These are phyloP conservation scores for Peromyscus nudipes DNA, from an alignment of 2,797 vertebrate genomes.

Conservation along the genomic window DNA sequence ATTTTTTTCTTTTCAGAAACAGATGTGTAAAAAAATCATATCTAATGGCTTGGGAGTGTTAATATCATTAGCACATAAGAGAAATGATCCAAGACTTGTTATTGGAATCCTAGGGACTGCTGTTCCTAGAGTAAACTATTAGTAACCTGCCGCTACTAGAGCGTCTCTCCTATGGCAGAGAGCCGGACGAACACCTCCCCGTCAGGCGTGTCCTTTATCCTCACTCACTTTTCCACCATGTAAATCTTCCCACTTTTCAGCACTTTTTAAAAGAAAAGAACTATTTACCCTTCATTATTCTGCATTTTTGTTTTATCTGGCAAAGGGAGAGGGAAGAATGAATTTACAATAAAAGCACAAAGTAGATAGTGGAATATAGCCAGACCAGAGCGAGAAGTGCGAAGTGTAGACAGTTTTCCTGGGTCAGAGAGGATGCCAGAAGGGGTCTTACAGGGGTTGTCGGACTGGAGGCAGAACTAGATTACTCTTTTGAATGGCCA, in stretches of 20 bases:
- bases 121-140: slow-evolving; percentile 87
- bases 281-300: slow-evolving; percentile 31
- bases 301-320: slow-evolving; percentile 56
- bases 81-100: slow-evolving; percentile 85
- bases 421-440: neutral
- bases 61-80: slow-evolving; percentile 83
- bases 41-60: slow-evolving; percentile 86
- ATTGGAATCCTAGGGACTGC: slow-evolving; percentile 84
- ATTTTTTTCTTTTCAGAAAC: slow-evolving; percentile 83
- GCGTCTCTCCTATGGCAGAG: slow-evolving; percentile 78
- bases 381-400: neutral
- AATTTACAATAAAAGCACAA: slow-evolving; percentile 47
- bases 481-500: neutral
- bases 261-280: neutral
- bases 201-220: slow-evolving; percentile 8
- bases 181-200: neutral
- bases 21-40: slow-evolving; percentile 87
- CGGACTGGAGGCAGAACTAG: neutral
- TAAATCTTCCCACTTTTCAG: slow-evolving; percentile 63
- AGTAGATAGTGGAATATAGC: neutral
- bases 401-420: neutral
- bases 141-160: slow-evolving; percentile 79
- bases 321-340: slow-evolving; percentile 63
- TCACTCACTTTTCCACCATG: slow-evolving; percentile 24
- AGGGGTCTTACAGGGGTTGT: neutral